These are phyloP conservation scores for Enteromius viviparus DNA, from an alignment of 2,797 vertebrate genomes.

Conservation along the genomic window DNA sequence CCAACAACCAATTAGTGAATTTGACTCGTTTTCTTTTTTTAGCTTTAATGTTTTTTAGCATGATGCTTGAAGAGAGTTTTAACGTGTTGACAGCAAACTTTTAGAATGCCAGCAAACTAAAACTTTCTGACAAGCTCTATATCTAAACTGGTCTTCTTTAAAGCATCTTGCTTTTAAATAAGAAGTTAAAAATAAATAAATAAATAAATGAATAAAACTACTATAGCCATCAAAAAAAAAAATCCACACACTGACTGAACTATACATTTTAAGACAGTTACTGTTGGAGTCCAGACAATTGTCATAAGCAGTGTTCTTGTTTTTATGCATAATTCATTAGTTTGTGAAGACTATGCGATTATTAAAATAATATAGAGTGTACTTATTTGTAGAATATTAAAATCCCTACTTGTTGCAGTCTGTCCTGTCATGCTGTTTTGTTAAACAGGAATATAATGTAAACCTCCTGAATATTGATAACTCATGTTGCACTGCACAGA, in stretches of 20 bases:
- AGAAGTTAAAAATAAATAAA: not conserved
- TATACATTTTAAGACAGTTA: not conserved
- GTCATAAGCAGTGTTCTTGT: not conserved
- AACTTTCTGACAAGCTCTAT: slow-evolving; percentile 13
- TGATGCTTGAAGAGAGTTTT: not conserved
- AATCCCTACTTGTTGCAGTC: not conserved
- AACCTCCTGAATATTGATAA: not conserved
- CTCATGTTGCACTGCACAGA: no score
- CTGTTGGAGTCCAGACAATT: not conserved
- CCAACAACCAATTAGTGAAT: slow-evolving; percentile 1
- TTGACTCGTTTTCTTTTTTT: not conserved
- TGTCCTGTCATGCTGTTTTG: not conserved
- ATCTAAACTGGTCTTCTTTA: slow-evolving; percentile 8
- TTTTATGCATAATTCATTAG: not conserved
- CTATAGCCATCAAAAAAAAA: not conserved
- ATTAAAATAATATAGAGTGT: not conserved
- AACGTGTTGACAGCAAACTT: not conserved
- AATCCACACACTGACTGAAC: not conserved
- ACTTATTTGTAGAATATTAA: not conserved
- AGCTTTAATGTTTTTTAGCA: not conserved
- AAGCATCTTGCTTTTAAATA: not conserved
- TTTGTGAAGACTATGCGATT: not conserved
- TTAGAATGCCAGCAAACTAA: not conserved
- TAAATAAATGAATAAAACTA: not conserved
- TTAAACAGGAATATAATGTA: not conserved